Base-by-base conservation (phyloP, 2,113 vertebrate genomes). In the Camelus dromedarius region DNA sequence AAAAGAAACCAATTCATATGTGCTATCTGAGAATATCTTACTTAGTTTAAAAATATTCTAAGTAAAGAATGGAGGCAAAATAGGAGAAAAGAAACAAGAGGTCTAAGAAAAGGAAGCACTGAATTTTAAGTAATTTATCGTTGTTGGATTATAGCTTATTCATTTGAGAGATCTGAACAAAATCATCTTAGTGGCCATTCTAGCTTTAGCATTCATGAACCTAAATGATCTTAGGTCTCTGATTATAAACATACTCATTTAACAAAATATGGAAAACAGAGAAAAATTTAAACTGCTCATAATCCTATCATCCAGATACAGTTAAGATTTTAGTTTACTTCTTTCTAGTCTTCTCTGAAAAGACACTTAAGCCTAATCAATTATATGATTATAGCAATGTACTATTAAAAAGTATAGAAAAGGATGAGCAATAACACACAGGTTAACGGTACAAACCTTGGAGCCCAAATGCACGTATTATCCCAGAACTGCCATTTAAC, bases 61-160 rank as follows among this genome's bases (percentile, higher is more conserved):
- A 76, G 46, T 30, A 28, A 75, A 83, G 32, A 28, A 67, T 58
- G 18, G 67, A 81, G 19, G 58, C 58, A 88, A 95, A 83, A 50
- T 9, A 58, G 42, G 20, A 67, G 28, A 60, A 76, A 86, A 95
- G 32, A 66, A 88, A 92, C 13, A 86, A 62, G n/a, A 69, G 85
- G 52, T 84, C 35, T 66, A 89, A 62, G 75, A 89, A 93, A 84
- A 89, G 9, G 48, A n/a, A 79, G 54, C 12, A 28, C 6, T 62
- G 38, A 89, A 54, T 84, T 93, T 38, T 80, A 93, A 93, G 30
- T 10, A 42, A 87, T 72, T 95, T 81, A 73, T 87, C 54, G 20
- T 35, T 60, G 32, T 32, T 60, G 50, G 50, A 52, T 42, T 76
- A 72, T 2, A 75, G 30, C 58, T 89, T 30, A 67, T 32, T 66